Base-by-base conservation (phyloP, 2,888 invertebrate species). In the Eristalinus sepulchralis region DNA sequence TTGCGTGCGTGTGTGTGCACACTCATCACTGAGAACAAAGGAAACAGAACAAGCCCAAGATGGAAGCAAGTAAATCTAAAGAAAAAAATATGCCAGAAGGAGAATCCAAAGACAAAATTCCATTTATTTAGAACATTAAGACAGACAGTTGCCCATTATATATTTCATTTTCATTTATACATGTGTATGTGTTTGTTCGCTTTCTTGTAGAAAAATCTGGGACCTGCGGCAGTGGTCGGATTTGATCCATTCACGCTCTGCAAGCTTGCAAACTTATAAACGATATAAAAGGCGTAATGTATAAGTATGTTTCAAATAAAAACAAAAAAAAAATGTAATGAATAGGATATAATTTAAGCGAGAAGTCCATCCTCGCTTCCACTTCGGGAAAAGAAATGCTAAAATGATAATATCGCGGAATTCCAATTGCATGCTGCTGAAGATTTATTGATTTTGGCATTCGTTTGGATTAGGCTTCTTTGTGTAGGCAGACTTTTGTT, bases 391-490 rank as follows among this genome's bases (percentile, higher is more conserved):
- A 67, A 83, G 33, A 68, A 78, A 82, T 73, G 77, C 68, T 31
- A 63, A 34, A 33, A 60, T 67, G 66, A 81, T 62, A 71, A 68
- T 68, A 62, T 78, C 60, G 68, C 53, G 83, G 64, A 68, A 68
- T 63, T 34, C 22, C 10, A 47, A 17, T 47, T 47, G n/a, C 2
- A 59, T 76, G 47, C 57, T 76, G 47, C 57, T 27, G 55, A 66
- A 88, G 47, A 17, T 90, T 93, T 95, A 96, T 93, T 96, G 96
- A 90, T 95, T 95, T 92, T 95, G 95, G 94, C 96, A 96, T 89
- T 96, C 96, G 88, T 94, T 94, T 79, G 95, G 94, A 57, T 89
- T 89, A 83, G 89, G 90, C 88, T 92, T 91, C 88, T 89, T 89
- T 84, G 90, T 91, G 86, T 89, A 90, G 11, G 88, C 88, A 81